Base-by-base conservation (phyloP, 2,113 vertebrate genomes). In the Peromyscus leucopus region DNA sequence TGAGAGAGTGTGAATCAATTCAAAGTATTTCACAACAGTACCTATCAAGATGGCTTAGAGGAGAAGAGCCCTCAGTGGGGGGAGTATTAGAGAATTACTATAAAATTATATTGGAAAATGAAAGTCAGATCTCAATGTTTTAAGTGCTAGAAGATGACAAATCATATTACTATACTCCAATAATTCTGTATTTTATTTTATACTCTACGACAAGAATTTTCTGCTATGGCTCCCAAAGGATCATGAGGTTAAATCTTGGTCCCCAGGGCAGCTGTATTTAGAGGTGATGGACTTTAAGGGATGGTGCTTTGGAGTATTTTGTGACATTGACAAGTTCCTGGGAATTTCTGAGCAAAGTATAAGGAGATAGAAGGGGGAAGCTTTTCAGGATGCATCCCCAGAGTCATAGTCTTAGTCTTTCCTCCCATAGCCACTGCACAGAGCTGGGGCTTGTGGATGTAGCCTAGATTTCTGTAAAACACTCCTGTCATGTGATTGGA, bases 341-440 rank as follows among this genome's bases (percentile, higher is more conserved):
- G 36, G 28, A 39, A 67, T 87, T 91, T 91, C 36, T n/a, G 11
- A 48, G 51, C 16, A 8, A 7, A 24, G 46, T 74, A 48, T 36
- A 7, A 75, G 2, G 9, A 80, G 82, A 1, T 78, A 19, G 2
- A 75, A 48, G 15, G 21, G 3, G 88, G 39, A 42, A 36, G 1
- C 12, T 55, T 93, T 96, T 65, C 65, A 84, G 16, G 96, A 86
- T 2, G 10, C 17, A 11, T 11, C 63, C 39, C n/a, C 48, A 4
- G 19, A 95, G 5, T 21, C 7, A 82, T 74, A 90, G 78, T 7
- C 65, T 46, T 89, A 97, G 59, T 61, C 46, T 97, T 74, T 87
- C 3, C 5, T 75, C 24, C 55, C 31, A 13, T 4, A 85, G 28
- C 9, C 63, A 5, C 72, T 1, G 15, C 17, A 36, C 2, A 31